A percentile compares a stretch with the other conserved stretches of the same genome.
These are phyloP conservation scores for Syrmaticus mikado DNA, from an alignment of 2,113 vertebrate genomes.

Conservation along the genomic window DNA sequence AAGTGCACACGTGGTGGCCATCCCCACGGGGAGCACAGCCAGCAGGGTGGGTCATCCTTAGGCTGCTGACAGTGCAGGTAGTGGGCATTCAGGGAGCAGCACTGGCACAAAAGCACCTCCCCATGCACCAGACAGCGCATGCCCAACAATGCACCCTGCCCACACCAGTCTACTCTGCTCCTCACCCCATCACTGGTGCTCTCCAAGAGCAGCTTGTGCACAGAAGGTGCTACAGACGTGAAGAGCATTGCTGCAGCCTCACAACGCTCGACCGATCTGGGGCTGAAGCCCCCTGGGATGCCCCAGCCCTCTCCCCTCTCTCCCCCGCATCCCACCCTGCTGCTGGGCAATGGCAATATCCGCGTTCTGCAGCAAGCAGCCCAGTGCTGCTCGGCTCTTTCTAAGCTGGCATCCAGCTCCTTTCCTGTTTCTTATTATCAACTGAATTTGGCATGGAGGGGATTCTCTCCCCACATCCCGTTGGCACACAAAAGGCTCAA, in stretches of 20 bases:
- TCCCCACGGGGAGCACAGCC: accelerated
- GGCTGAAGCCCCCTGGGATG: accelerated
- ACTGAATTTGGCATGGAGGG: constrained; percentile 59
- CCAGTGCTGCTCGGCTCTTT: not conserved
- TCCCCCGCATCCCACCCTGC: not conserved
- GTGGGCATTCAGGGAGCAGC: accelerated
- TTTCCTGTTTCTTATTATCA: constrained; percentile 65
- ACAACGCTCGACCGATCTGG: accelerated
- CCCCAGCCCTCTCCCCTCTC: accelerated
- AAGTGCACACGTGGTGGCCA: not conserved
- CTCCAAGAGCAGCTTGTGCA: accelerated
- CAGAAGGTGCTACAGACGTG: accelerated
- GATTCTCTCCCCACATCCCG: constrained; percentile 72
- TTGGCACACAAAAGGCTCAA: constrained; percentile 57
- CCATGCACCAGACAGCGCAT: accelerated
- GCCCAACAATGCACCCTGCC: not conserved
- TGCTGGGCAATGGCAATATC: not conserved
- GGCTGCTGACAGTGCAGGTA: not conserved
- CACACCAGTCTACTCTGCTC: accelerated
- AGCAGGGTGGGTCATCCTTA: accelerated
- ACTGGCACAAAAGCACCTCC: not conserved
- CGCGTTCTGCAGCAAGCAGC: not conserved
- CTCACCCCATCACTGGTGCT: accelerated
- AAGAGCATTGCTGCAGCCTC: accelerated
- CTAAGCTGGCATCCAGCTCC: not conserved